Conservation (phyloP, 1,140 invertebrate species). For the Pemphigus obesinymphae region DNA sequence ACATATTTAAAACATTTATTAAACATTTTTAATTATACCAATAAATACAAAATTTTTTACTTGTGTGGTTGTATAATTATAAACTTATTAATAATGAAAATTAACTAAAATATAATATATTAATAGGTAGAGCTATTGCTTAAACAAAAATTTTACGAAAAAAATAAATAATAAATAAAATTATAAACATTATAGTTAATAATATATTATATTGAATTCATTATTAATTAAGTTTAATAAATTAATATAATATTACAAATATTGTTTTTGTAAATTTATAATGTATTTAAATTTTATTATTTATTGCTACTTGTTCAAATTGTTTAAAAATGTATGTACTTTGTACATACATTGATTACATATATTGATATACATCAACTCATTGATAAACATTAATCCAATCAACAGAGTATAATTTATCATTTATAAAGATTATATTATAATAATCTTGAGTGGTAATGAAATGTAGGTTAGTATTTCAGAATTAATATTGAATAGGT, state of each 20-base stretch:
- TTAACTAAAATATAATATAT: conserved; percentile 17
- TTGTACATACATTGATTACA: background rate
- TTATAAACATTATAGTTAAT: background rate
- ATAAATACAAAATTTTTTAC: conserved; percentile 14
- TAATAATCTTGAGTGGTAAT: background rate
- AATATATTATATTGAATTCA: conserved; percentile 5
- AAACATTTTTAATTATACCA: conserved; percentile 24
- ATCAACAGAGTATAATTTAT: background rate
- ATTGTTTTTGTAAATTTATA: background rate
- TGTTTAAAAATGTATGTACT: background rate
- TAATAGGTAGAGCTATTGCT: background rate
- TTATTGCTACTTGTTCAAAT: background rate
- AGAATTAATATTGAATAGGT: background rate
- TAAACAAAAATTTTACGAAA: conserved; percentile 4
- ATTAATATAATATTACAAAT: background rate
- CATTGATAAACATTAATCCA: background rate
- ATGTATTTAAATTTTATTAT: background rate
- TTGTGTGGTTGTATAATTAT: background rate
- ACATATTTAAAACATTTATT: conserved; percentile 3
- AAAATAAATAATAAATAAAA: background rate
- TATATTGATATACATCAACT: too few species aligned
- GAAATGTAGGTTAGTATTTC: background rate
- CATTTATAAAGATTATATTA: background rate
- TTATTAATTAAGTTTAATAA: background rate
- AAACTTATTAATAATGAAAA: background rate